A percentile compares a stretch with the other conserved stretches of the same genome.
Evolutionary conservation across 2,113 vertebrate genomes (phyloP).

Genomic region (Zonotrichia leucophrys): DNA sequence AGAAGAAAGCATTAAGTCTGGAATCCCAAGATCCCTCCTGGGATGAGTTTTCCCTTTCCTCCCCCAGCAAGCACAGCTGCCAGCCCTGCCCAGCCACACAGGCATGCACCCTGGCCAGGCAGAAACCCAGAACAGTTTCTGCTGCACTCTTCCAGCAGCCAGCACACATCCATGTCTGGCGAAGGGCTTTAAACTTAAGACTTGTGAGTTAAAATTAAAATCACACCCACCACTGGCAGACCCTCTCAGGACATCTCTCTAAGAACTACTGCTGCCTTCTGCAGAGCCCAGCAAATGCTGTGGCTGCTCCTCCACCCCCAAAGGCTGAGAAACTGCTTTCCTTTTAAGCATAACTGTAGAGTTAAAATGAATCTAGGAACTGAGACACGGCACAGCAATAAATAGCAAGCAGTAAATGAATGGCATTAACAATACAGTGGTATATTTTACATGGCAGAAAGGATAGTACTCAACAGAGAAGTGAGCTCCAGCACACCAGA

Average conservation of each 20-base stretch:
- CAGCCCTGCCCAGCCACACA: not conserved
- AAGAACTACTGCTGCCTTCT: not conserved
- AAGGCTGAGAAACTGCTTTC: not conserved
- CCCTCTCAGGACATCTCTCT: not conserved
- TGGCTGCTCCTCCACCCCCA: not conserved
- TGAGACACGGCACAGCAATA: not conserved
- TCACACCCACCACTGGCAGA: not conserved
- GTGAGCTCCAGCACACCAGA: not conserved
- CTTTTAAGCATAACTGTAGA: not conserved
- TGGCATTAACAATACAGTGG: not conserved
- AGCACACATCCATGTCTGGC: not conserved
- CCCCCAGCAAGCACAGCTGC: not conserved
- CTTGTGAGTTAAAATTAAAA: not conserved
- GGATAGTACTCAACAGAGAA: not conserved
- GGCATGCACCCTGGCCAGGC: accelerated
- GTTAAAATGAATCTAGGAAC: not conserved
- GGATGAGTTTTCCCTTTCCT: not conserved
- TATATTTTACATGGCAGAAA: not conserved
- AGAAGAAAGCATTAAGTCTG: not conserved
- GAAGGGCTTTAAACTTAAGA: not conserved
- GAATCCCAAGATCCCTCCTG: not conserved
- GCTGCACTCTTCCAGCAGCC: not conserved
- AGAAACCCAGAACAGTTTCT: not conserved
- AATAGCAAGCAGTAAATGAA: not conserved
- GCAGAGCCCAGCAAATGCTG: not conserved